Evolutionary conservation across 2,888 invertebrate genomes (phyloP).

Genomic region (Pollenia angustigena): DNA sequence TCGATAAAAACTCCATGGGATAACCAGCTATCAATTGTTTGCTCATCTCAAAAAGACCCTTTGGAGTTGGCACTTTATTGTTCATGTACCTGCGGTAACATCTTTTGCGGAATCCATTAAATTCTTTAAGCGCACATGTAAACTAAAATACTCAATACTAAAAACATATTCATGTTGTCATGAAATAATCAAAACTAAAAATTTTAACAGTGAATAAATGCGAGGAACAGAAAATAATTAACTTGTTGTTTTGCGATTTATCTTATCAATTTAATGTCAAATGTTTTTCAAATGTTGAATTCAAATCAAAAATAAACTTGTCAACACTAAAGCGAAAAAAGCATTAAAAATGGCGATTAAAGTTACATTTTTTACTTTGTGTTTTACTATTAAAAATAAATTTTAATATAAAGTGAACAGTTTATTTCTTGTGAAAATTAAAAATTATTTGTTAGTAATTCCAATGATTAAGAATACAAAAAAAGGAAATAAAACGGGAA

Average conservation of each 20-base stretch:
- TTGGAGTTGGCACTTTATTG: slow-evolving; percentile 78
- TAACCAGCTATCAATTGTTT: slow-evolving; percentile 82
- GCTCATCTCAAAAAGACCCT: slow-evolving; percentile 78
- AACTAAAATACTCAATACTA: neutral
- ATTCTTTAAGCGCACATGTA: slow-evolving; percentile 72
- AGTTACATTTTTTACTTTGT: too few relatives aligned
- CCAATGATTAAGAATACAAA: too few relatives aligned
- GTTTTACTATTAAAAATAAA: too few relatives aligned
- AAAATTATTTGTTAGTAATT: too few relatives aligned
- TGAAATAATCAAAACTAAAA: neutral
- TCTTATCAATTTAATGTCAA: too few relatives aligned
- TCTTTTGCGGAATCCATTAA: slow-evolving; percentile 76
- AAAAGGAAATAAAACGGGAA: too few relatives aligned
- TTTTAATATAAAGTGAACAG: too few relatives aligned
- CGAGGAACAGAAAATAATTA: neutral
- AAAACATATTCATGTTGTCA: slow-evolving; percentile 34
- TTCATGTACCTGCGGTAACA: slow-evolving; percentile 76
- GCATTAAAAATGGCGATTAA: too few relatives aligned
- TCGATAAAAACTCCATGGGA: slow-evolving; percentile 81
- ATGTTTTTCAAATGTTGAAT: too few relatives aligned
- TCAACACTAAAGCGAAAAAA: too few relatives aligned
- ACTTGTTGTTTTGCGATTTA: slow-evolving; percentile 9
- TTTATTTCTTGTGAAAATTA: too few relatives aligned
- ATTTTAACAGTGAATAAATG: neutral
- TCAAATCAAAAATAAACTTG: too few relatives aligned